A percentile compares a stretch with the other conserved stretches of the same genome.
Evolutionary conservation across 2,888 invertebrate genomes (phyloP).

Genomic region (Neoascia interrupta): DNA sequence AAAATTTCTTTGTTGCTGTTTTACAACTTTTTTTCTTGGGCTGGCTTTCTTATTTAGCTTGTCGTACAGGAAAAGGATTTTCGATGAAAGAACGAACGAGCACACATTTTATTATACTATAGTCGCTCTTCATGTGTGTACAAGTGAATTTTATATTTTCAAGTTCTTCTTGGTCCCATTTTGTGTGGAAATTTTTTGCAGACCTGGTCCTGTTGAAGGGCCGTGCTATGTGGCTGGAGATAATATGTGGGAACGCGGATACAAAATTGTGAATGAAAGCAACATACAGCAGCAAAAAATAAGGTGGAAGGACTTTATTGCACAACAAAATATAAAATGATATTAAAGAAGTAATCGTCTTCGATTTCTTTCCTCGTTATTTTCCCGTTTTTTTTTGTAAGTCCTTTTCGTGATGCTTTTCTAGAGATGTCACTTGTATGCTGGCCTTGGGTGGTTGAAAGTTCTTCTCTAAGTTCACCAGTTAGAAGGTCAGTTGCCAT

Average conservation of each 20-base stretch:
- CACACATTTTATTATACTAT: too few relatives aligned
- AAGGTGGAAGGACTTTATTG: slow-evolving; percentile 15
- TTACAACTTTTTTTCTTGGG: background rate
- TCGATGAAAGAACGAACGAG: background rate
- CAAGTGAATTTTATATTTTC: slow-evolving; percentile 7
- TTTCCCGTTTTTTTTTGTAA: background rate
- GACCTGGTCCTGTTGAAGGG: slow-evolving; percentile 22
- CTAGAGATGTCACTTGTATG: background rate
- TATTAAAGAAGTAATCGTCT: slow-evolving; percentile 31
- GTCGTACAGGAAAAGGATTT: slow-evolving; percentile 1
- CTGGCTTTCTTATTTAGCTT: too few relatives aligned
- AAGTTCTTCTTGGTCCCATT: background rate
- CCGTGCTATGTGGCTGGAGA: background rate
- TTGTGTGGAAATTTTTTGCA: slow-evolving; percentile 22
- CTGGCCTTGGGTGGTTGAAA: background rate
- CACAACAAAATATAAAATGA: slow-evolving; percentile 23
- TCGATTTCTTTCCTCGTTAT: background rate
- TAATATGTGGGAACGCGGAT: background rate
- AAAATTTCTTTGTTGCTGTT: background rate
- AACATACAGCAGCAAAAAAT: background rate
- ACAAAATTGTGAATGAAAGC: background rate
- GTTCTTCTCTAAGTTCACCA: slow-evolving; percentile 1
- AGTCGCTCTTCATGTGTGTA: background rate
- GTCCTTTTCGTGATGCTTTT: slow-evolving; percentile 6
- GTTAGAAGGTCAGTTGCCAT: slow-evolving; percentile 14